Evolutionary conservation across 2,113 vertebrate genomes (phyloP), one percentile per base, ranked within the genome.

Genomic region (Scomber scombrus): DNA sequence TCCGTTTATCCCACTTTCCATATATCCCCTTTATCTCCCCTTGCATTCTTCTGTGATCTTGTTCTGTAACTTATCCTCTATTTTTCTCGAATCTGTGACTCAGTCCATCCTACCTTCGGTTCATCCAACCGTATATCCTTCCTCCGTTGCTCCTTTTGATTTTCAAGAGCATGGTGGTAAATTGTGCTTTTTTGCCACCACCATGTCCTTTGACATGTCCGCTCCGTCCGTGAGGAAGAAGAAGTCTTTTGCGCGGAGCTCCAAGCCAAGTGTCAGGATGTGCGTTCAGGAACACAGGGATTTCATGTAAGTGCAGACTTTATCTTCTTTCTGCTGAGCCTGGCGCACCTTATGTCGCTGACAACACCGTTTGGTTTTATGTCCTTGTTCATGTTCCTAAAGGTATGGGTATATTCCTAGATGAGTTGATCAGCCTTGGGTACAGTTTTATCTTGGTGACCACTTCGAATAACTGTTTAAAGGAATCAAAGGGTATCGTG

Each of bases 171-270:
- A 93, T 89, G 83, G 63, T 87, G 73, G 71, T 72, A 5, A 16
- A 16, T 58, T 66, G 71, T 23, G 1, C 43, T 0, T 74, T 63
- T 49, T 46, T 74, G 49, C 50, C 19, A 16, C 65, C 0, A 8
- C 50, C 85, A 79, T 90, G 89, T 90, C 88, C 19, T 7, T 71
- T 3, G 62, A 58, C 80, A 82, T 90, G 89, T 85, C 87, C 11
- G 71, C 78, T 67, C 52, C 64, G 31, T 93, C 90, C 16, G 1
- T 93, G 77, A 94, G 81, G 78, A 93, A 90, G 72, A 92, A 85
- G 71, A 93, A 90, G 68, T 88, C 90, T 0, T 67, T 87, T 16
- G 75, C 50, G 0, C 71, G 75, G 60, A 85, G n/a, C 63, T 61
- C 60, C 70, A 91, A 90, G 43, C 78, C 75, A 0, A 86, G 60